Conservation (phyloP, 1,140 invertebrate species). For the Zaprionus lachaisei region DNA sequence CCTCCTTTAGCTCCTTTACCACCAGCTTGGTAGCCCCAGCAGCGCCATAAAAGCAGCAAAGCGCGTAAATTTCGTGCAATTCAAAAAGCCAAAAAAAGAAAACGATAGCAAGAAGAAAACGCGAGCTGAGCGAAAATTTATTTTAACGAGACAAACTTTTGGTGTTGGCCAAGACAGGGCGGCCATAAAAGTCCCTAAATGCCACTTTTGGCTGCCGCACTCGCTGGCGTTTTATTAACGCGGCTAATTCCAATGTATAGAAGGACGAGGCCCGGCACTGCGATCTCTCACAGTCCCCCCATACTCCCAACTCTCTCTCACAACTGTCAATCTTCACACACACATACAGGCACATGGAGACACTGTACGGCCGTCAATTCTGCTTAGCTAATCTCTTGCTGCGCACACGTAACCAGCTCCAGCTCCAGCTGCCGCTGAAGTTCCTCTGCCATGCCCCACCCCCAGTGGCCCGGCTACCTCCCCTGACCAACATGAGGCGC, state of each 20-base stretch:
- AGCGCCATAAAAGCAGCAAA: conserved; percentile 38
- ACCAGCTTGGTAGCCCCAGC: background rate
- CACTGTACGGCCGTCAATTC: conserved; percentile 64
- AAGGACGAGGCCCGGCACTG: conserved; percentile 13
- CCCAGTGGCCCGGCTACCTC: background rate
- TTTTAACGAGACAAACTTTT: conserved; percentile 78
- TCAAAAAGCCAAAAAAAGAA: conserved; percentile 14
- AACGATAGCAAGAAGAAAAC: conserved; percentile 15
- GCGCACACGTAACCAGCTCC: conserved; percentile 63
- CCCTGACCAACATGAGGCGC: background rate
- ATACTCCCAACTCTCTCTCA: background rate
- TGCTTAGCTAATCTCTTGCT: conserved; percentile 75
- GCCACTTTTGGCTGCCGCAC: conserved; percentile 68
- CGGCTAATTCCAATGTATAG: conserved; percentile 65
- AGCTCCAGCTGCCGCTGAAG: conserved; percentile 19
- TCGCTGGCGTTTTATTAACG: conserved; percentile 74
- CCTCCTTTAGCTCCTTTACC: background rate
- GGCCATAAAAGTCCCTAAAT: conserved; percentile 67
- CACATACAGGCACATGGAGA: conserved; percentile 4
- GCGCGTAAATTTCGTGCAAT: conserved; percentile 47
- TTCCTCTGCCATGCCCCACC: background rate
- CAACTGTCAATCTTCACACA: conserved; percentile 33
- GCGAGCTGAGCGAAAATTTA: conserved; percentile 60
- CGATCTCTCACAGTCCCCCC: conserved; percentile 8
- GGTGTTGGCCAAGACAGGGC: conserved; percentile 45